Base-by-base conservation (phyloP, 2,113 vertebrate species). In the Gorsachius goisagi region DNA sequence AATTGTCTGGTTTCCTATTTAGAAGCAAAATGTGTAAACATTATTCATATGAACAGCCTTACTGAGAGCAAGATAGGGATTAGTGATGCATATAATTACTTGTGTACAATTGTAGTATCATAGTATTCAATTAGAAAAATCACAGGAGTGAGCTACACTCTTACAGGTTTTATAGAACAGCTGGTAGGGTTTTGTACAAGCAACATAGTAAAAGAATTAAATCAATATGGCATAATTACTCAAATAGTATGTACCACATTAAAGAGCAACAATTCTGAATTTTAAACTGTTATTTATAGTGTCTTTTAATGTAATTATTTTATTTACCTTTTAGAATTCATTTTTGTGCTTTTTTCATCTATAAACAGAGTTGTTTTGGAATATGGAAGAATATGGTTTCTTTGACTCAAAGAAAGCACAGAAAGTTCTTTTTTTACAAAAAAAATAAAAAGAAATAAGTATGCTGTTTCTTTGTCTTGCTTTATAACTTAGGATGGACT, bases 161-260 rank as follows among this genome's bases (percentile, higher is more conserved):
- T 75, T 95, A 63, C 37, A 88, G 71, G 47, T 75, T 95, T 90
- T 91, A 66, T 87, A 81, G 81, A 90, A 84, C 59, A 92, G 7
- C 33, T 67, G 37, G 21, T 58, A 95, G n/a, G 9, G 91, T 95
- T 89, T 86, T 69, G 22, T 84, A 66, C n/a, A 90, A 88, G 13
- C 9, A 77, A 50, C 33, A 52, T 4, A 72, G 4, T 11, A 89
- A 96, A 93, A 64, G 71, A 82, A 64, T 63, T 91, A 68, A 91
- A 88, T 52, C 56, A 53, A 17, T 56, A 49, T 49, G 56, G 50
- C 15, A 68, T 55, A 33, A 71, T 90, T 78, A 85, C 35, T 87
- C 33, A 39, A 78, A 81, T 32, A 86, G 2, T 52, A 67, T 39
- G 41, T 32, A 80, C 12, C 15, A 39, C 1, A 1, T 67, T 72